phyloP scores from a whole-genome alignment of 2,888 invertebrate genomes.

The Rotaria macrura region DNA sequence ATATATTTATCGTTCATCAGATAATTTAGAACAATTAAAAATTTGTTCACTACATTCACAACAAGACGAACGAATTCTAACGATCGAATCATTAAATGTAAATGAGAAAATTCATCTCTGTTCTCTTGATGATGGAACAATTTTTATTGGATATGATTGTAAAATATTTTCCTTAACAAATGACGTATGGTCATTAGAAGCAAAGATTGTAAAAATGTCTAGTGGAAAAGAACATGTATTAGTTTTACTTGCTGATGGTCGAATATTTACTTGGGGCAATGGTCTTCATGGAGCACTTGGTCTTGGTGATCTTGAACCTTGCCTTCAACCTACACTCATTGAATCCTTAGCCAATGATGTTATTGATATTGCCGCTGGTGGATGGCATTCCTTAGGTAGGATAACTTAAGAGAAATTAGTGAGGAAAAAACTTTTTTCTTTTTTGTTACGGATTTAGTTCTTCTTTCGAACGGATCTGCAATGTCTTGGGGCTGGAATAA shows the following conservation, averaged over 20 bases:
- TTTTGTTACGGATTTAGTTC: background rate
- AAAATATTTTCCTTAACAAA: background rate
- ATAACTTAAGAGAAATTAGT: background rate
- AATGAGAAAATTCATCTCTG: background rate
- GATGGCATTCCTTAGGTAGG: background rate
- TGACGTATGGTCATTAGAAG: background rate
- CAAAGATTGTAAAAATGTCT: background rate
- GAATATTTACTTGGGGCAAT: background rate
- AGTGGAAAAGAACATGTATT: background rate
- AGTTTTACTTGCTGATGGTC: background rate
- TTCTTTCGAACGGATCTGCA: background rate
- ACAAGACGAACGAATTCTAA: background rate
- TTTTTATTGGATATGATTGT: background rate
- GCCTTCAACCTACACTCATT: background rate
- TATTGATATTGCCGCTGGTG: background rate
- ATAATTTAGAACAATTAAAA: background rate
- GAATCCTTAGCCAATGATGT: background rate
- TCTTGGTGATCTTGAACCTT: background rate
- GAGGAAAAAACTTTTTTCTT: background rate
- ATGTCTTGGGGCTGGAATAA: background rate
- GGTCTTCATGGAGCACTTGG: slow-evolving; percentile 8
- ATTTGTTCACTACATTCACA: background rate
- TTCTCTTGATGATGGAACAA: background rate
- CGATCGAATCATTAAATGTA: background rate
- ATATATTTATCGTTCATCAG: background rate